These are phyloP conservation scores for Agriopis aurantiaria DNA, from an alignment of 2,888 invertebrate species.

Conservation along the genomic window DNA sequence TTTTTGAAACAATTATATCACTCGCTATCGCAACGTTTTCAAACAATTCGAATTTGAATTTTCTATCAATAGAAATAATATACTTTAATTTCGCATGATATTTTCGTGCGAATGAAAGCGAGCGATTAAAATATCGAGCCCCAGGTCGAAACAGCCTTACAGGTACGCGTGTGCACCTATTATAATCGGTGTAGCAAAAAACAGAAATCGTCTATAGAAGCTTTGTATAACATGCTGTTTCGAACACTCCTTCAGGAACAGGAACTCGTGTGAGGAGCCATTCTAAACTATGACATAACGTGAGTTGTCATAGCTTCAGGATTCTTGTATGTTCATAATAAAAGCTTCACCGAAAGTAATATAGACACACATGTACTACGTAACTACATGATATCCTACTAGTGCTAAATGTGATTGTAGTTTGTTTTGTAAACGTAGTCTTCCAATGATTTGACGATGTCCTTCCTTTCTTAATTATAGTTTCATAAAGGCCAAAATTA, in stretches of 20 bases:
- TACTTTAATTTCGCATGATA: too few relatives aligned
- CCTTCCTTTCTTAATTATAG: slow-evolving; percentile 42
- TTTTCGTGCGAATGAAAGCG: too few relatives aligned
- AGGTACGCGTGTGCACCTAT: slow-evolving; percentile 5
- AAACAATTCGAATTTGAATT: too few relatives aligned
- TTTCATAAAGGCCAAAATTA: slow-evolving; percentile 42
- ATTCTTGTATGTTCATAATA: neutral
- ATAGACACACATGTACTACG: neutral
- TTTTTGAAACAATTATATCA: too few relatives aligned
- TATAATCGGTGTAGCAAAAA: neutral
- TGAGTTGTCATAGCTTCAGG: neutral
- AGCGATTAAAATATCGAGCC: too few relatives aligned
- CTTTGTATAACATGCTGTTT: neutral
- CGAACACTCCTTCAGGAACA: neutral
- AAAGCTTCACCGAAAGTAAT: neutral
- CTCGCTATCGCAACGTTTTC: too few relatives aligned
- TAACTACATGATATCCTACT: slow-evolving; percentile 48
- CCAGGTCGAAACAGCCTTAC: neutral
- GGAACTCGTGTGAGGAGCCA: too few relatives aligned
- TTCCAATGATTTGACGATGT: slow-evolving; percentile 73
- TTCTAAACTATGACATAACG: too few relatives aligned
- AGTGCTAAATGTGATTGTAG: slow-evolving; percentile 51
- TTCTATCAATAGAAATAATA: too few relatives aligned
- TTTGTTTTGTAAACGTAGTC: slow-evolving; percentile 65
- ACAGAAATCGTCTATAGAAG: neutral